Evolutionary conservation across 2,797 vertebrate species (phyloP).

Genomic region (Aulostomus chinensis): DNA sequence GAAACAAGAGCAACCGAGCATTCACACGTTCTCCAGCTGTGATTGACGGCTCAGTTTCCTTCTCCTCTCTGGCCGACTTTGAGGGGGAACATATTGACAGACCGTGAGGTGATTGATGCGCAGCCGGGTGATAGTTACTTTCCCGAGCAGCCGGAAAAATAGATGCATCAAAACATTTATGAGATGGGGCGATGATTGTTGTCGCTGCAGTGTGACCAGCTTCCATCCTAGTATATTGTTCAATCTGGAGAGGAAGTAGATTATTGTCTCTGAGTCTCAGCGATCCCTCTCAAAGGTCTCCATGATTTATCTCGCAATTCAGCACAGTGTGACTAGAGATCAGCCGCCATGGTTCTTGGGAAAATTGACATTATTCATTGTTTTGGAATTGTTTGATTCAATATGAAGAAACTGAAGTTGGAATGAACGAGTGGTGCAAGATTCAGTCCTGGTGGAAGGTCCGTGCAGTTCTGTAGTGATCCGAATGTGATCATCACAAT

Average conservation of each 20-base stretch:
- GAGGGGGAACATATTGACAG: slow-evolving; percentile 39
- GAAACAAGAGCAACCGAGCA: slow-evolving; percentile 42
- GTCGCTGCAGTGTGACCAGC: slow-evolving; percentile 4
- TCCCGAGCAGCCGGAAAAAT: slow-evolving; percentile 31
- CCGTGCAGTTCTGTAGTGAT: too few species aligned
- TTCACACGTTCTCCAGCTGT: slow-evolving; percentile 41
- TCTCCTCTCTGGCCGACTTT: slow-evolving; percentile 20
- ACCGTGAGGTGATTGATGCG: slow-evolving; percentile 54
- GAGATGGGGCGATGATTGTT: slow-evolving; percentile 33
- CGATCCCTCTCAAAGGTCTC: slow-evolving; percentile 12
- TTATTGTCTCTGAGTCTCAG: neutral
- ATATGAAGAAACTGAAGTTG: too few species aligned
- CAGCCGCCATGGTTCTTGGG: too few species aligned
- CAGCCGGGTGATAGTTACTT: slow-evolving; percentile 28
- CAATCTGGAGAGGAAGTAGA: neutral
- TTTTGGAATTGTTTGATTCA: too few species aligned
- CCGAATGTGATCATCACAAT: too few species aligned
- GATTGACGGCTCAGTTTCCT: slow-evolving; percentile 54
- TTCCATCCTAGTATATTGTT: neutral
- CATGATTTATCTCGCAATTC: neutral
- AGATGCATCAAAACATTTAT: slow-evolving; percentile 21
- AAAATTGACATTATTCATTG: too few species aligned
- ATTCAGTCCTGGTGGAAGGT: too few species aligned
- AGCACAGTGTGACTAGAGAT: too few species aligned
- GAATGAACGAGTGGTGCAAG: too few species aligned